phyloP scores from a whole-genome alignment of 1,140 invertebrate species.

The Drosophila kepulauana region DNA sequence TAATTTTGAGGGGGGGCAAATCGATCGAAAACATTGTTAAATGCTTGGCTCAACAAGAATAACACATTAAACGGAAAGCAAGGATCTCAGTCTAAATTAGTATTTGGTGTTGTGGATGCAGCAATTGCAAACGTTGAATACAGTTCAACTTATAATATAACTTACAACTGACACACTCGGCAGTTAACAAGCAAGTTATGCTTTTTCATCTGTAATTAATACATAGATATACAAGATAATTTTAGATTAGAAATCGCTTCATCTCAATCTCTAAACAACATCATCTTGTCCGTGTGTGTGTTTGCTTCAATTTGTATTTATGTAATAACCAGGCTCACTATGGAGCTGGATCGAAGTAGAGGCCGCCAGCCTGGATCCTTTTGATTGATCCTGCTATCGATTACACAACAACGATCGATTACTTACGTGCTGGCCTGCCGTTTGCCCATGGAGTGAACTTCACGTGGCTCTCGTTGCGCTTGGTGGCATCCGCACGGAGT shows the following conservation, averaged over 20 bases:
- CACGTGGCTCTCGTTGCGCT: conserved; percentile 90
- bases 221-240: conserved; percentile 39
- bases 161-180: conserved; percentile 53
- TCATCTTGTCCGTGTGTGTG: neutral
- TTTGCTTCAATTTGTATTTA: conserved; percentile 1
- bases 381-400: neutral
- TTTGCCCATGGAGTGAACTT: conserved; percentile 94
- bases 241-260: neutral
- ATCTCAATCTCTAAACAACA: neutral
- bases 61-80: neutral
- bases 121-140: conserved; percentile 5
- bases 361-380: no score
- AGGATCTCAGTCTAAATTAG: conserved; percentile 8
- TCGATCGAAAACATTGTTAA: conserved; percentile 8
- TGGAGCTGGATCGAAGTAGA: neutral
- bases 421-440: conserved; percentile 93
- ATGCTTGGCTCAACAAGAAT: neutral
- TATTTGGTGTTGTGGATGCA: conserved; percentile 14
- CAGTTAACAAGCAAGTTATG: conserved; percentile 35
- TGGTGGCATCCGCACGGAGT: conserved; percentile 89
- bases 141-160: conserved; percentile 26
- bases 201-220: conserved; percentile 76
- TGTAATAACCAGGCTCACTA: conserved; percentile 31
- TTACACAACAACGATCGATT: conserved; percentile 45
- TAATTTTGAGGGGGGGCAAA: conserved; percentile 1